Evolutionary conservation across 1,140 invertebrate species (phyloP).

Genomic region (Himalopsyche phryganea): DNA sequence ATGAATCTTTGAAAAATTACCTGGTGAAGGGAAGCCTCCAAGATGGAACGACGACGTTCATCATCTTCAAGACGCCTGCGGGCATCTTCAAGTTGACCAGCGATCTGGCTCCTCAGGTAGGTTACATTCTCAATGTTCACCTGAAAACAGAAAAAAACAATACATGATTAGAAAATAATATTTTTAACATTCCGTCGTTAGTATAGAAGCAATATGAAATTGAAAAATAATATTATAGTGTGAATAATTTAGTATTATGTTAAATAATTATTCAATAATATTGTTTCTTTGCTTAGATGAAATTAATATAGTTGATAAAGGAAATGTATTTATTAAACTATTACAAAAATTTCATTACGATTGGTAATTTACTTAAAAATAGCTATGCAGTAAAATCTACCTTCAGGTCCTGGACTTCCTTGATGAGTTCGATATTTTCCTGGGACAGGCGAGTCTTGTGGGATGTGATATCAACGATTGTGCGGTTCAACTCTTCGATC

Average conservation of each 20-base stretch:
- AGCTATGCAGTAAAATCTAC: no score
- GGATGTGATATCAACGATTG: conserved; percentile 90
- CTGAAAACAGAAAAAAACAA: conserved; percentile 41
- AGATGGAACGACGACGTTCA: conserved; percentile 82
- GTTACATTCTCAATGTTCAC: conserved; percentile 87
- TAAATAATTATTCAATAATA: no score
- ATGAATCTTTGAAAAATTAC: no score
- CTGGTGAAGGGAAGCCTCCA: conserved; percentile 85
- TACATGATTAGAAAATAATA: neutral
- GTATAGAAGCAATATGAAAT: neutral
- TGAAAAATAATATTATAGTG: neutral
- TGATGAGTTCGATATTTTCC: conserved; percentile 91
- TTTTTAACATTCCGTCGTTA: no score
- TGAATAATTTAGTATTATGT: neutral
- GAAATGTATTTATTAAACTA: no score
- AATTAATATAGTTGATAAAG: no score
- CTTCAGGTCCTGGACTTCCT: conserved; percentile 93
- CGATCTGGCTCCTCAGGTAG: conserved; percentile 85
- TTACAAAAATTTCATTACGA: no score
- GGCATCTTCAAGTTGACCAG: conserved; percentile 87
- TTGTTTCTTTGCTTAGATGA: no score
- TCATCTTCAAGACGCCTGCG: conserved; percentile 92
- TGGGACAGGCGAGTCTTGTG: conserved; percentile 82
- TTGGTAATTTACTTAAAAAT: no score
- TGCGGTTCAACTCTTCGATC: conserved; percentile 93